These are phyloP conservation scores for Drosophila paramelanica DNA, from an alignment of 2,888 invertebrate genomes.

Conservation along the genomic window DNA sequence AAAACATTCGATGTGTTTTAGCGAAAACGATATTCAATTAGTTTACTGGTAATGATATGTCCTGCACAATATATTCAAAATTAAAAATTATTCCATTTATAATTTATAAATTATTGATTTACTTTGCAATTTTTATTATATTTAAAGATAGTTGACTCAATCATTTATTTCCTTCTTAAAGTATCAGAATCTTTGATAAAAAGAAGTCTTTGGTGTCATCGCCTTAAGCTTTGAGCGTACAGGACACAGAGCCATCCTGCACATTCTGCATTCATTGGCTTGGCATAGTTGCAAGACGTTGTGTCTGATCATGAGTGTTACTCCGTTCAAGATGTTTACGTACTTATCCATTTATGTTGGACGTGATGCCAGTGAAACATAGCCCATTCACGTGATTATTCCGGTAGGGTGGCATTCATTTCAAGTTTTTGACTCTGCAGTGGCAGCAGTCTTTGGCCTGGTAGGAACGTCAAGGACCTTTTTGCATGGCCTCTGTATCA, in stretches of 20 bases:
- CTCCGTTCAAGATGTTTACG: too few relatives aligned
- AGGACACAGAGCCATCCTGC: neutral
- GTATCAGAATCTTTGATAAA: too few relatives aligned
- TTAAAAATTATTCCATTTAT: too few relatives aligned
- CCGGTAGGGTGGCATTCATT: neutral
- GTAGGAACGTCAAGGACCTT: neutral
- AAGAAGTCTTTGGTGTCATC: neutral
- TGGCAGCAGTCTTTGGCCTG: neutral
- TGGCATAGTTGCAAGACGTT: neutral
- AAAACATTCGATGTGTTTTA: too few relatives aligned
- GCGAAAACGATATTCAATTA: too few relatives aligned
- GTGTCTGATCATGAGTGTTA: neutral
- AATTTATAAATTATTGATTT: too few relatives aligned
- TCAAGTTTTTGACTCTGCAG: neutral
- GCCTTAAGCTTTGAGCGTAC: neutral
- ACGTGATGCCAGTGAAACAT: neutral
- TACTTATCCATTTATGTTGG: too few relatives aligned
- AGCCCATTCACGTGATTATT: slow-evolving; percentile 32
- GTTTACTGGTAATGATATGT: too few relatives aligned
- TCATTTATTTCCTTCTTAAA: too few relatives aligned
- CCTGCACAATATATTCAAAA: too few relatives aligned
- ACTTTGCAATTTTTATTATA: too few relatives aligned
- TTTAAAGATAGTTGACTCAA: too few relatives aligned
- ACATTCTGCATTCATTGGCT: neutral
- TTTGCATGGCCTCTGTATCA: slow-evolving; percentile 26